phyloP scores from a whole-genome alignment of 2,888 invertebrate genomes.

The Aproaerema taeniolella region DNA sequence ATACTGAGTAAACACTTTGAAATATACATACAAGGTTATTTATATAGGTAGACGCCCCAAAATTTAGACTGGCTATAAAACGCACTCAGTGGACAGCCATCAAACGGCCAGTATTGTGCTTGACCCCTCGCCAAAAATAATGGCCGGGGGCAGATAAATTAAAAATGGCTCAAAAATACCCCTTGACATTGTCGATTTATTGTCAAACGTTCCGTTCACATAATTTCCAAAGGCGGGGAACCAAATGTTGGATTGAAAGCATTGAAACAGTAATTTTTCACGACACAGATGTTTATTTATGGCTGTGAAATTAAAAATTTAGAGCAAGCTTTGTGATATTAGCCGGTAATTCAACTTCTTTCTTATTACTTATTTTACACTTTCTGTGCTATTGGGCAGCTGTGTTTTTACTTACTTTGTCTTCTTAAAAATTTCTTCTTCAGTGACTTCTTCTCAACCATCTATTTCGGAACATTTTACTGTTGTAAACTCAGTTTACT shows the following conservation, averaged over 20 bases:
- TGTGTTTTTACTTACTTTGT: too few species aligned
- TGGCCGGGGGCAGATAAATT: constrained; percentile 73
- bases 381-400: too few species aligned
- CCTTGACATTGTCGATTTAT: constrained; percentile 56
- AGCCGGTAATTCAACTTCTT: too few species aligned
- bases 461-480: too few species aligned
- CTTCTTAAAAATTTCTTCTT: too few species aligned
- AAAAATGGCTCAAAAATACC: constrained; percentile 74
- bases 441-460: too few species aligned
- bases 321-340: not conserved
- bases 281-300: constrained; percentile 12
- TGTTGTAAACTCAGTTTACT: too few species aligned
- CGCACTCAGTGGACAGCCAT: constrained; percentile 47
- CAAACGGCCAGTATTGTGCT: constrained; percentile 53
- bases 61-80: constrained; percentile 59
- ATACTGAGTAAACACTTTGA: too few species aligned
- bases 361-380: too few species aligned
- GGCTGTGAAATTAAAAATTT: constrained; percentile 4
- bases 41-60: constrained; percentile 28
- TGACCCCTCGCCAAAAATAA: constrained; percentile 74
- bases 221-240: constrained; percentile 35
- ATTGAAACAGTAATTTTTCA: constrained; percentile 13
- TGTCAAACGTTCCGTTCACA: constrained; percentile 27
- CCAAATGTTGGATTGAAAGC: constrained; percentile 13
- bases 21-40: too few species aligned